phyloP scores from a whole-genome alignment of 1,140 invertebrate species.

The Rhagoletis zephyria region DNA sequence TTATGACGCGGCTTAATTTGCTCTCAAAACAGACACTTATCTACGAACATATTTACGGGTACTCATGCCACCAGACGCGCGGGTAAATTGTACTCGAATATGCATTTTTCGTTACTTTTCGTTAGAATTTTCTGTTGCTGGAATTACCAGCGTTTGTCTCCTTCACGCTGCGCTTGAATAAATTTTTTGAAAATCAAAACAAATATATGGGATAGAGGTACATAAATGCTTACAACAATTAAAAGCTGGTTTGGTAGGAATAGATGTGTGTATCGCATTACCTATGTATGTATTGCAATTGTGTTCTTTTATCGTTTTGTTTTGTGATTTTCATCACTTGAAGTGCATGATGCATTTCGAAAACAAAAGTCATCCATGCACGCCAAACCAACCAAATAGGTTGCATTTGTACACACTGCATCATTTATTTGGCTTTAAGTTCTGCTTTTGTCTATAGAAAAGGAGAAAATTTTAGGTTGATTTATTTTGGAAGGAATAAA shows the following conservation, averaged over 20 bases:
- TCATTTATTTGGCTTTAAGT: not conserved
- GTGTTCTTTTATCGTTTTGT: constrained; percentile 6
- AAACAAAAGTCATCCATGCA: not conserved
- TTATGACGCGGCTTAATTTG: not conserved
- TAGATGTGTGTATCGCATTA: not conserved
- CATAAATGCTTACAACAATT: not conserved
- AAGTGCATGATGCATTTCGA: constrained; percentile 1
- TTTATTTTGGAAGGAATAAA: too few relatives aligned
- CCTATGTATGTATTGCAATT: not conserved
- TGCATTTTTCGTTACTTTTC: not conserved
- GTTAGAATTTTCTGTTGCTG: not conserved
- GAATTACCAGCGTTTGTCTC: not conserved
- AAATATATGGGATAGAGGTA: constrained; percentile 7
- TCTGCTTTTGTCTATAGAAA: too few relatives aligned
- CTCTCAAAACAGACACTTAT: not conserved
- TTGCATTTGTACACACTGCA: not conserved
- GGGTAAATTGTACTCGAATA: too few relatives aligned
- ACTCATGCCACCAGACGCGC: too few relatives aligned
- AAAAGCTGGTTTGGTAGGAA: not conserved
- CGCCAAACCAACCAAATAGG: not conserved
- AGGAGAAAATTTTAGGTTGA: too few relatives aligned
- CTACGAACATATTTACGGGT: not conserved
- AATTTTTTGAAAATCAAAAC: constrained; percentile 24
- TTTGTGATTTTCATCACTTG: constrained; percentile 9
- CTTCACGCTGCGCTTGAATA: not conserved